Percentiles rank a stretch among this genome's conserved stretches.
These are phyloP conservation scores for Lasioglossum malachurum DNA, from an alignment of 2,888 invertebrate genomes.

Conservation along the genomic window DNA sequence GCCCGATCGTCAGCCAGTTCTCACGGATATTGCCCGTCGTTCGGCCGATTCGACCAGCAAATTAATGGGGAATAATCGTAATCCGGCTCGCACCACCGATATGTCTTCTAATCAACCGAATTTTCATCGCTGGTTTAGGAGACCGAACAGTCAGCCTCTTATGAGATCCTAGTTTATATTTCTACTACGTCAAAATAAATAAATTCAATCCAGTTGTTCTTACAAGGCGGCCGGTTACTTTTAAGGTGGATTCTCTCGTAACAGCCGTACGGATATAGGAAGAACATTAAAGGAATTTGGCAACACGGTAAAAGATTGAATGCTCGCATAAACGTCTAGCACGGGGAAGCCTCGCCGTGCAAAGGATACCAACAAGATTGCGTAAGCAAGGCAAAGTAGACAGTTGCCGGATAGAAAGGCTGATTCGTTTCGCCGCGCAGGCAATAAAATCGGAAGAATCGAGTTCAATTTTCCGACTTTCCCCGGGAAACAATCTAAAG, in stretches of 20 bases:
- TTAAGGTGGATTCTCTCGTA: too few relatives aligned
- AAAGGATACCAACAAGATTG: not conserved
- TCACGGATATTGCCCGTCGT: slow-evolving; percentile 24
- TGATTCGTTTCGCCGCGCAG: not conserved
- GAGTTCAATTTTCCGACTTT: not conserved
- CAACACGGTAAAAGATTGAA: not conserved
- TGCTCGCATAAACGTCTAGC: not conserved
- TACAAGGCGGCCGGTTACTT: too few relatives aligned
- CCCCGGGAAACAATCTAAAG: not conserved
- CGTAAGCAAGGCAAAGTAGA: not conserved
- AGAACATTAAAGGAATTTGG: not conserved
- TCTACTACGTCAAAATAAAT: too few relatives aligned
- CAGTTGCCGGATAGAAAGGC: not conserved
- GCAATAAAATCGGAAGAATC: not conserved
- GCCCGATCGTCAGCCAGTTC: not conserved
- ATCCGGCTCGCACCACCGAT: not conserved
- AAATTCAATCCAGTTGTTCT: too few relatives aligned
- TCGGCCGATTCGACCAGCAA: slow-evolving; percentile 21
- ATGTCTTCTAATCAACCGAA: not conserved
- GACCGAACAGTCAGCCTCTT: not conserved
- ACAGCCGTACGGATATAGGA: too few relatives aligned
- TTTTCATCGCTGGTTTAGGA: not conserved
- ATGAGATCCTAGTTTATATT: not conserved
- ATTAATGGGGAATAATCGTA: slow-evolving; percentile 37
- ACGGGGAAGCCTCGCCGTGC: not conserved